phyloP scores from a whole-genome alignment of 2,797 vertebrate species.

The Melanotaenia boesemani region DNA sequence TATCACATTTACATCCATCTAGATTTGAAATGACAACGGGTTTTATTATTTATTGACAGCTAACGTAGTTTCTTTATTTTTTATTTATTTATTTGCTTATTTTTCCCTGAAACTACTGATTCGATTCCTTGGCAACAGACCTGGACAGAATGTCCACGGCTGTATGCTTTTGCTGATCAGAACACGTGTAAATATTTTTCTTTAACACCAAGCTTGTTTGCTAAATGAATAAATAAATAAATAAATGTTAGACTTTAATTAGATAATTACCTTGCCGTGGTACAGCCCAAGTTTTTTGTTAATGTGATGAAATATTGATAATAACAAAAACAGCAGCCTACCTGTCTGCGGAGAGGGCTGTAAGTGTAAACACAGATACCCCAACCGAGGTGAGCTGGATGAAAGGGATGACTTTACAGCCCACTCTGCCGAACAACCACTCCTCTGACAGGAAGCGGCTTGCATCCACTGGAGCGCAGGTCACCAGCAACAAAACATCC shows the following conservation, averaged over 20 bases:
- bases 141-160: no score
- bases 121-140: no score
- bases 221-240: no score
- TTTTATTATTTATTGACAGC: no score
- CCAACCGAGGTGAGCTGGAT: constrained; percentile 97
- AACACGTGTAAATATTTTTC: no score
- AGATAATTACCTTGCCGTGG: neutral
- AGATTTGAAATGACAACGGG: no score
- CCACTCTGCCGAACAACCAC: constrained; percentile 94
- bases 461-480: constrained; percentile 95
- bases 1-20: no score
- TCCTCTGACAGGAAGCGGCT: constrained; percentile 92
- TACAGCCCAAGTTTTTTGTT: neutral
- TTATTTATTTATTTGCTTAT: no score
- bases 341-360: constrained; percentile 97
- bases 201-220: no score
- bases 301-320: neutral
- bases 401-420: constrained; percentile 96
- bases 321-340: constrained; percentile 62
- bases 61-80: no score
- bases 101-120: no score
- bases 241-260: neutral
- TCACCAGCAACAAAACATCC: constrained; percentile 92
- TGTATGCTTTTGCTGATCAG: no score
- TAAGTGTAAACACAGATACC: constrained; percentile 97